These are phyloP conservation scores for Ditylenchus dipsaci DNA, from an alignment of 1,140 invertebrate species.

Conservation along the genomic window DNA sequence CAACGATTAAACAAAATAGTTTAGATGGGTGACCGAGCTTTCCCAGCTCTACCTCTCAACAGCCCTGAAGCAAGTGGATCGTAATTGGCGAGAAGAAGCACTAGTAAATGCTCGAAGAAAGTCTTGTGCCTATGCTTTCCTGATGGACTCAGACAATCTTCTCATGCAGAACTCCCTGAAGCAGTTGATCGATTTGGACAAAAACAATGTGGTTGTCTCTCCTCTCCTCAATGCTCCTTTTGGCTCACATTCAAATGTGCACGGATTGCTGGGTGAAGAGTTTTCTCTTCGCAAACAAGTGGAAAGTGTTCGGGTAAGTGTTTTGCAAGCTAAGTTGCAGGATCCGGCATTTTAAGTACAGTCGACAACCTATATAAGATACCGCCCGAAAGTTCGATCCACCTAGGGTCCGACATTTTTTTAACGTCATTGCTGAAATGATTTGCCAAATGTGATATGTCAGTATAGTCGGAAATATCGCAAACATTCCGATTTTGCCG, in stretches of 20 bases:
- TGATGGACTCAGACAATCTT: constrained; percentile 71
- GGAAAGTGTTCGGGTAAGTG: constrained; percentile 16
- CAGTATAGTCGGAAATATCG: no score
- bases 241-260: constrained; percentile 28
- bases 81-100: constrained; percentile 74
- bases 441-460: no score
- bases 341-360: no score
- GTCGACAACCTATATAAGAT: no score
- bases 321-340: neutral
- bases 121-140: constrained; percentile 81
- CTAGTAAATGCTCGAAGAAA: constrained; percentile 69
- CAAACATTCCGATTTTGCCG: no score
- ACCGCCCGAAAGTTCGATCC: no score
- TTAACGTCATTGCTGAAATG: no score
- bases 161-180: constrained; percentile 69
- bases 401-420: no score
- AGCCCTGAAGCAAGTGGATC: constrained; percentile 69
- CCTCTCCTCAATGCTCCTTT: constrained; percentile 33
- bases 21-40: constrained; percentile 69
- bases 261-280: constrained; percentile 22
- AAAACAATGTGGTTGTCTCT: constrained; percentile 62
- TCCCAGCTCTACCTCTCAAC: constrained; percentile 71
- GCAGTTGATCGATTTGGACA: constrained; percentile 65
- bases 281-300: constrained; percentile 13
- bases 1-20: constrained; percentile 69